Evolutionary conservation across 1,140 invertebrate species (phyloP).

Genomic region (Capitella teleta): DNA sequence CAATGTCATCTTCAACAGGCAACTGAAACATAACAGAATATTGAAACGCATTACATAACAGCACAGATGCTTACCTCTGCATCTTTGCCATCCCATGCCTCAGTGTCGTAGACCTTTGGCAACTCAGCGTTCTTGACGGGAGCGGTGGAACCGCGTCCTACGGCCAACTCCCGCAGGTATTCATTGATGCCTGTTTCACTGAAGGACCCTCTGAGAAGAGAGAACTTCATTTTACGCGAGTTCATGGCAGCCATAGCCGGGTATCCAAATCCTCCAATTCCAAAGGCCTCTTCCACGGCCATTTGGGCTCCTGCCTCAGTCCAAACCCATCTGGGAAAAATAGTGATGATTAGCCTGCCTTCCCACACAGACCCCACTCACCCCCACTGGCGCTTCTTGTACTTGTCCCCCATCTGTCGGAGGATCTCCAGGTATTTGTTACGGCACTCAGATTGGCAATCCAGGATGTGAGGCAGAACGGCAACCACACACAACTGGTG

Average conservation of each 20-base stretch:
- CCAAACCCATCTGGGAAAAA: conserved; percentile 76
- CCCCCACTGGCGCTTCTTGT: conserved; percentile 93
- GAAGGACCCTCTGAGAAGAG: conserved; percentile 84
- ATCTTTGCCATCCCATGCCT: conserved; percentile 95
- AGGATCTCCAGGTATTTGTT: conserved; percentile 75
- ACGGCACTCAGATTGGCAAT: conserved; percentile 89
- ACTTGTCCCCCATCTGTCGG: conserved; percentile 72
- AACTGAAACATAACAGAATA: conserved; percentile 36
- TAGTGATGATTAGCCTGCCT: conserved; percentile 6
- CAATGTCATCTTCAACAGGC: conserved; percentile 81
- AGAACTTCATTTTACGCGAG: conserved; percentile 93
- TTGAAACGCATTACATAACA: not conserved
- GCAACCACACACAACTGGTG: conserved; percentile 86
- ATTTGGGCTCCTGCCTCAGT: conserved; percentile 75
- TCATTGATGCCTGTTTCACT: conserved; percentile 87
- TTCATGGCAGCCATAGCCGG: conserved; percentile 91
- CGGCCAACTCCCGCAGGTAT: conserved; percentile 85
- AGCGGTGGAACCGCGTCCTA: conserved; percentile 82
- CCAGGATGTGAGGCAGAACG: conserved; percentile 89
- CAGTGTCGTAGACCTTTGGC: conserved; percentile 60
- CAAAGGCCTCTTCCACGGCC: conserved; percentile 74
- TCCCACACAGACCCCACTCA: conserved; percentile 42
- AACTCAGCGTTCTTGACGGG: conserved; percentile 75
- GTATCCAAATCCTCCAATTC: conserved; percentile 72
- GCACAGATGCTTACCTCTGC: conserved; percentile 50